Evolutionary conservation across 2,113 vertebrate species (phyloP).

Genomic region (Progne subis): DNA sequence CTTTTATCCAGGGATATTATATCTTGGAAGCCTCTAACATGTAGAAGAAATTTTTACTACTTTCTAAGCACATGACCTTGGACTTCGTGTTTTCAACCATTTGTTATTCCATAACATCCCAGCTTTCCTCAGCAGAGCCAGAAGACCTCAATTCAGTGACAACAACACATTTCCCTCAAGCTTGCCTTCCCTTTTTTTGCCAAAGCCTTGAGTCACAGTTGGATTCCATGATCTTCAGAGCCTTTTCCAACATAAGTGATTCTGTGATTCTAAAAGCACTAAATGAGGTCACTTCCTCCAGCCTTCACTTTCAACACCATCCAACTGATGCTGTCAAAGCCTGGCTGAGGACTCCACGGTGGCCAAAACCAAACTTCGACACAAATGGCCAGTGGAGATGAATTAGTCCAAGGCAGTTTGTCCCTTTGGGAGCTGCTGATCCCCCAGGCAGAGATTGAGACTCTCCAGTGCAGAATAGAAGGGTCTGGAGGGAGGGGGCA

Average conservation of each 20-base stretch:
- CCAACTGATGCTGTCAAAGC: background rate
- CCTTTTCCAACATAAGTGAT: background rate
- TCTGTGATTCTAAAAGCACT: background rate
- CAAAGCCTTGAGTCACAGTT: background rate
- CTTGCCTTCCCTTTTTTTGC: background rate
- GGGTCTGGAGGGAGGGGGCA: background rate
- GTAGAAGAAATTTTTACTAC: background rate
- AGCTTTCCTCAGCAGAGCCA: background rate
- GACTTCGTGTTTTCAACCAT: background rate
- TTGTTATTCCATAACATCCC: background rate
- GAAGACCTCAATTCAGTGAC: background rate
- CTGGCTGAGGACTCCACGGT: background rate
- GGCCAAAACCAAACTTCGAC: background rate
- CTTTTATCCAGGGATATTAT: background rate
- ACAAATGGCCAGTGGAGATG: background rate
- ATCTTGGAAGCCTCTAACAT: background rate
- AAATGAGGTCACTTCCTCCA: background rate
- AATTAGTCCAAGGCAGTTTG: background rate
- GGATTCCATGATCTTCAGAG: background rate
- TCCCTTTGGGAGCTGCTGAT: background rate
- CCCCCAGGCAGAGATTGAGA: background rate
- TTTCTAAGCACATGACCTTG: background rate
- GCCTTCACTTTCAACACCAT: background rate
- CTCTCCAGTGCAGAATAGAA: accelerated
- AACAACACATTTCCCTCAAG: background rate